phyloP scores from a whole-genome alignment of 1,140 invertebrate genomes.

The Megalonaias nervosa region DNA sequence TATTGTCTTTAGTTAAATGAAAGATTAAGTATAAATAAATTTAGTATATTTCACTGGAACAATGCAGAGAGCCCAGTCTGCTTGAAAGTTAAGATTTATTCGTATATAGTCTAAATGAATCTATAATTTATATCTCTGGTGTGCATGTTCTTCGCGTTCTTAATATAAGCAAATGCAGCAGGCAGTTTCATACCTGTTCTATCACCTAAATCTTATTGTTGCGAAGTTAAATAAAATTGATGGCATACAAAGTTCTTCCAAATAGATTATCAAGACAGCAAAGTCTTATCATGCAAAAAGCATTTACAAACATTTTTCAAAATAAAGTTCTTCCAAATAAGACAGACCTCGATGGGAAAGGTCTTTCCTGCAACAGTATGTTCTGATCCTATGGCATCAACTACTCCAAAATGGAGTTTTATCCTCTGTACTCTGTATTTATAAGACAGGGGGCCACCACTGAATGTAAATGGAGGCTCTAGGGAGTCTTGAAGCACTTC shows the following conservation, averaged over 20 bases:
- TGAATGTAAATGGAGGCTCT: slow-evolving; percentile 83
- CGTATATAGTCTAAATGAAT: too few relatives aligned
- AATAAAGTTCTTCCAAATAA: background rate
- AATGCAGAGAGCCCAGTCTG: too few relatives aligned
- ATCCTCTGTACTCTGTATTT: slow-evolving; percentile 82
- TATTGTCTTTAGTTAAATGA: too few relatives aligned
- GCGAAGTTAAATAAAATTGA: background rate
- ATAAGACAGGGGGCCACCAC: slow-evolving; percentile 94
- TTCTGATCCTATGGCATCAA: slow-evolving; percentile 72
- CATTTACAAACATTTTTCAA: background rate
- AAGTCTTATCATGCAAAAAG: background rate
- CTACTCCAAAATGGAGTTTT: slow-evolving; percentile 93
- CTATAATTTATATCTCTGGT: too few relatives aligned
- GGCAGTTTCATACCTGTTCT: background rate
- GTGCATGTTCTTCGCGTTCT: background rate
- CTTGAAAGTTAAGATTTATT: too few relatives aligned
- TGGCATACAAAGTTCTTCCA: background rate
- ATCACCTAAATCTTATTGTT: background rate
- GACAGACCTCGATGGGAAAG: slow-evolving; percentile 73
- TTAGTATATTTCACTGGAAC: too few relatives aligned
- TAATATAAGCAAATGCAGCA: background rate
- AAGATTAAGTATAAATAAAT: too few relatives aligned
- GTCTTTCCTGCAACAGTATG: slow-evolving; percentile 48
- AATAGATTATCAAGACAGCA: background rate
- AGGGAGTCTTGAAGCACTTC: slow-evolving; percentile 82